Evolutionary conservation across 2,113 vertebrate genomes (phyloP).

Genomic region (Corythaeola cristata): DNA sequence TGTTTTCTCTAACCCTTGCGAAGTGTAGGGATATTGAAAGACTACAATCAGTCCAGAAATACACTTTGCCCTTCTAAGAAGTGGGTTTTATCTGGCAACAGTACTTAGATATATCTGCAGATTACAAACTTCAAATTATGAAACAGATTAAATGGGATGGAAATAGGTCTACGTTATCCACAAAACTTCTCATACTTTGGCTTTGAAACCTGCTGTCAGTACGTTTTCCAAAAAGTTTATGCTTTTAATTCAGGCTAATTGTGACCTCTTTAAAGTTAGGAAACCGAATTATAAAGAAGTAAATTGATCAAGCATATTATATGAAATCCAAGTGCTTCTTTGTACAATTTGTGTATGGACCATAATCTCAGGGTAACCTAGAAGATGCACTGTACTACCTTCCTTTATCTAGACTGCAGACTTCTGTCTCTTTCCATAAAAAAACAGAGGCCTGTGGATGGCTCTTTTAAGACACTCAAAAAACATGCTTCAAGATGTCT

Average conservation of each 20-base stretch:
- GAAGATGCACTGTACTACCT: background rate
- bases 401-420: background rate
- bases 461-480: conserved; percentile 3
- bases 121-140: background rate
- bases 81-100: background rate
- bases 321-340: background rate
- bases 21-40: background rate
- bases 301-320: background rate
- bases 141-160: background rate
- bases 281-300: background rate
- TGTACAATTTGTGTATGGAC: background rate
- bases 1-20: background rate
- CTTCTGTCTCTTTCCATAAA: conserved; percentile 5
- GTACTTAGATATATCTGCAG: background rate
- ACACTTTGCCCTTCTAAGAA: background rate
- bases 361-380: background rate
- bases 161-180: background rate
- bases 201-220: background rate
- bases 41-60: background rate
- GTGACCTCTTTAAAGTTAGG: background rate
- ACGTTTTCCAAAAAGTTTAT: background rate
- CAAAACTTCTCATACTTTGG: background rate
- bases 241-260: background rate
- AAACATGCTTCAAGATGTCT: conserved; percentile 31
- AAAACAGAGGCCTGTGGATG: background rate